Evolutionary conservation across 2,113 vertebrate species (phyloP).

Genomic region (Varanus komodoensis): DNA sequence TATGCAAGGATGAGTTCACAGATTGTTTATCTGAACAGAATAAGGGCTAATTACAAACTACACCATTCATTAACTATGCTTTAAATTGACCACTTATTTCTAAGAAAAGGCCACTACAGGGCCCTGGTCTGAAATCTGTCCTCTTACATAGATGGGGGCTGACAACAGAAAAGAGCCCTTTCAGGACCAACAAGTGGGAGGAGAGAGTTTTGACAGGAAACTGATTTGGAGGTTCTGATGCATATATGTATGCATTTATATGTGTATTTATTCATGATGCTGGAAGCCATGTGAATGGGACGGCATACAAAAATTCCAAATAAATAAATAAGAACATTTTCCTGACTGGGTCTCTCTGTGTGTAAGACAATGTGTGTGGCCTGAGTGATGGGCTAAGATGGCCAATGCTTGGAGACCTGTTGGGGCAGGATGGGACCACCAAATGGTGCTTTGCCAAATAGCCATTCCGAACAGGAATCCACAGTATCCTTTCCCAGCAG

Average conservation of each 20-base stretch:
- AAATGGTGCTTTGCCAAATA: neutral
- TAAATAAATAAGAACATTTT: too few species aligned
- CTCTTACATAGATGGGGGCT: neutral
- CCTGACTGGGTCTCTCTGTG: too few species aligned
- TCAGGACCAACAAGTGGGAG: too few species aligned
- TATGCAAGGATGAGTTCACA: neutral
- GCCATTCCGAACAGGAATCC: neutral
- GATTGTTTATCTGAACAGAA: too few species aligned
- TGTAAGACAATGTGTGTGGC: too few species aligned
- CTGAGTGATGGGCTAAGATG: neutral
- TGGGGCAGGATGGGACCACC: neutral
- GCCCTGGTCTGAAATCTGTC: neutral
- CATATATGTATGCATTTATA: neutral
- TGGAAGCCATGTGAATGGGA: too few species aligned
- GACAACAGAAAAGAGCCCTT: neutral
- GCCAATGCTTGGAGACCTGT: neutral
- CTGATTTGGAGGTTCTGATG: neutral
- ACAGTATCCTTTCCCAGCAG: neutral
- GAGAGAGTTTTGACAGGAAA: neutral
- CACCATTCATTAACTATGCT: neutral
- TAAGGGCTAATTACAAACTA: too few species aligned
- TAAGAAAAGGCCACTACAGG: neutral
- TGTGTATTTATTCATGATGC: too few species aligned
- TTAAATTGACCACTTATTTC: neutral
- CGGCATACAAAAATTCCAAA: too few species aligned